Conservation (phyloP, 2,113 vertebrate genomes). For the Sterna hirundo region DNA sequence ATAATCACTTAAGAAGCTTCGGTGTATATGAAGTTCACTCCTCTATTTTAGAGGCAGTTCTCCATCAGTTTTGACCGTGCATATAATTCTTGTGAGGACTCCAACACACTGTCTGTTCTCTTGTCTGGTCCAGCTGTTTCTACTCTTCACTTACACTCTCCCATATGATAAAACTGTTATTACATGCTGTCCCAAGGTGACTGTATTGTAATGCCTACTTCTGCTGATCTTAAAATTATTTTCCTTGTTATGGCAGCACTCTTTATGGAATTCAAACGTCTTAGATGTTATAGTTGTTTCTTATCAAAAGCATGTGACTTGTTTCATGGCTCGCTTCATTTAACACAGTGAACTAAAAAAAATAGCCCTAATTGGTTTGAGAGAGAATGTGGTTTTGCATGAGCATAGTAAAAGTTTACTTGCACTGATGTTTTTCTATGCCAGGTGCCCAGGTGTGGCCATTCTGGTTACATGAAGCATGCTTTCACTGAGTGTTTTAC, state of each 20-base stretch:
- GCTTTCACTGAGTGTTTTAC: conserved; percentile 51
- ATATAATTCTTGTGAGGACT: not conserved
- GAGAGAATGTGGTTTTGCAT: conserved; percentile 12
- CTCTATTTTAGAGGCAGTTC: not conserved
- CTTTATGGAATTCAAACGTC: not conserved
- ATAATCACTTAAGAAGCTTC: not conserved
- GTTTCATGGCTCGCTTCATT: conserved; percentile 21
- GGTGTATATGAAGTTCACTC: not conserved
- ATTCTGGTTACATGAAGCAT: conserved; percentile 52
- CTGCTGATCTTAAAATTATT: not conserved
- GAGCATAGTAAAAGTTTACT: conserved; percentile 13
- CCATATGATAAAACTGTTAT: not conserved
- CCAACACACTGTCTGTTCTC: not conserved
- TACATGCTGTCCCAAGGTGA: not conserved
- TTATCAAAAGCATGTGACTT: conserved; percentile 5
- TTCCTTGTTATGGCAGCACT: not conserved
- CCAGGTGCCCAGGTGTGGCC: not conserved
- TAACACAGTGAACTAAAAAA: not conserved
- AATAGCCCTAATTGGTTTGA: not conserved
- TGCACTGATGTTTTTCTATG: conserved; percentile 36
- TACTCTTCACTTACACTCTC: not conserved
- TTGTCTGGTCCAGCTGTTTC: not conserved
- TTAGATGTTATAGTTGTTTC: not conserved
- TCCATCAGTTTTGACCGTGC: not conserved
- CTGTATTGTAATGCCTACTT: conserved; percentile 3